Base-by-base conservation (phyloP, 2,888 invertebrate genomes). In the Scotopteryx bipunctaria region DNA sequence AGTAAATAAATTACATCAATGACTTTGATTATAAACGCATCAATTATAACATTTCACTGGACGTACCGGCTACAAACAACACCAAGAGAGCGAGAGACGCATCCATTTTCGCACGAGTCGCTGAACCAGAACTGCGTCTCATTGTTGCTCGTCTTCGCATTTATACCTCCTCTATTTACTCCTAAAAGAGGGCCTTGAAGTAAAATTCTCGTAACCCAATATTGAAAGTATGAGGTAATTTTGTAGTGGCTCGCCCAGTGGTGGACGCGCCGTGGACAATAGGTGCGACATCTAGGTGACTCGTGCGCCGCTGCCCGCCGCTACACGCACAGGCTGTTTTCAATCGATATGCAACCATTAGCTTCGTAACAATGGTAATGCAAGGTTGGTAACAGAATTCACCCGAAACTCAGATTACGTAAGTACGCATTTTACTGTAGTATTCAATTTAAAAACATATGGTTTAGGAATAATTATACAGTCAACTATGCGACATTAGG, bases 131-230 rank as follows among this genome's bases (percentile, higher is more conserved):
- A 89, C 88, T 90, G 90, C 73, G 81, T 67, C 63, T 66, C 76
- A 80, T 82, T 83, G 81, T 81, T 77, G 79, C 70, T 73, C 74
- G 86, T 82, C 81, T 83, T 86, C 76, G 76, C 77, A 83, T 90
- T 89, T 90, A 90, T 90, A 90, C 86, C 82, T 76, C 81, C 73
- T 75, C 82, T 88, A 85, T 89, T 87, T 88, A 77, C 80, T 84
- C 83, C 90, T 77, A 87, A 87, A 85, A 79, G 83, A 73, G 78
- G 81, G 76, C 90, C 90, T 90, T 90, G 90, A 85, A 83, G 86
- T 79, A 86, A 86, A 86, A 85, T 89, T 86, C 87, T 89, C 85
- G 90, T 90, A 89, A 87, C 85, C 86, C 86, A 87, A 87, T 90
- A 89, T 90, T 84, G 89, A 81, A 83, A 83, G 87, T 86, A 77